Percentiles rank a stretch among this genome's conserved stretches.
Conservation (phyloP, 2,888 invertebrate genomes). For the Tolmerus cingulatus region DNA sequence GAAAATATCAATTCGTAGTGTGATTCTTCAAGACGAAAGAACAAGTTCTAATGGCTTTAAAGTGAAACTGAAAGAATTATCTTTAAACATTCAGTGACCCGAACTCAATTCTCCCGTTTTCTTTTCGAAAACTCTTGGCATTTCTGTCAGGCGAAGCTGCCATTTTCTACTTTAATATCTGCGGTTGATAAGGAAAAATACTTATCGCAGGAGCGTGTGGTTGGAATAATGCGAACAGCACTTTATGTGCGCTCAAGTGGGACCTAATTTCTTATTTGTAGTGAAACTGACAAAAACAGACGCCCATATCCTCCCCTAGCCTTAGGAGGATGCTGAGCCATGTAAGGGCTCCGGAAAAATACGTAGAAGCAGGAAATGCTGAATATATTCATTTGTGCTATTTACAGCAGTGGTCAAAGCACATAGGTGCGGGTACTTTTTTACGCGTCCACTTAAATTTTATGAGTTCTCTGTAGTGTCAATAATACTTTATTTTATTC, state of each 20-base stretch:
- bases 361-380: neutral
- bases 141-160: neutral
- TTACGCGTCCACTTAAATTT: conserved; percentile 5
- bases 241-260: conserved; percentile 46
- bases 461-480: neutral
- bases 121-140: neutral
- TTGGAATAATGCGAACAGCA: conserved; percentile 40
- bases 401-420: conserved; percentile 1
- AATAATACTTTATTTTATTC: neutral
- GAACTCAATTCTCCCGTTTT: conserved; percentile 15
- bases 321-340: neutral
- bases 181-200: conserved; percentile 43
- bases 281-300: conserved; percentile 47
- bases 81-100: conserved; percentile 25
- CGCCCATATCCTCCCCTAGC: neutral
- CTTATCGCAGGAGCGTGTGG: conserved; percentile 41
- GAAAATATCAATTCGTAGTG: neutral
- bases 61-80: neutral
- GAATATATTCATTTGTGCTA: conserved; percentile 8
- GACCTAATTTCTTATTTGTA: conserved; percentile 48
- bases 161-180: conserved; percentile 30
- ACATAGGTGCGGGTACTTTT: neutral
- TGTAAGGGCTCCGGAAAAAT: conserved; percentile 4
- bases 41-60: neutral
- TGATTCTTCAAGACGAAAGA: neutral